Evolutionary conservation across 2,113 vertebrate genomes (phyloP).

Genomic region (Rhineura floridana): DNA sequence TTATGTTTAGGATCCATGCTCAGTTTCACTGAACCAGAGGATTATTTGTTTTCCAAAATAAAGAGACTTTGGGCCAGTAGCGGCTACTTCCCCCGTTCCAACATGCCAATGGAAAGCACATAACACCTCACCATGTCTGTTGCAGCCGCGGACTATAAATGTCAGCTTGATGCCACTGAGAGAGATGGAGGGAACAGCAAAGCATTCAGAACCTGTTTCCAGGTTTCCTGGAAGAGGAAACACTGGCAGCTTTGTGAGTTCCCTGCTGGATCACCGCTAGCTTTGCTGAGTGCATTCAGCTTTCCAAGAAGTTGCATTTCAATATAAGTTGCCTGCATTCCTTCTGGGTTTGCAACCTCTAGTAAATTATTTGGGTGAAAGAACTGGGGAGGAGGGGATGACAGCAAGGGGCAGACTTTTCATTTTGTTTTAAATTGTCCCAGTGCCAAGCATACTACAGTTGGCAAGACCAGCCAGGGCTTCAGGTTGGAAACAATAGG

Average conservation of each 20-base stretch:
- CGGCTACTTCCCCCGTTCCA: neutral
- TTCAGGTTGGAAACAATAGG: neutral
- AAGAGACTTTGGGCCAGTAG: neutral
- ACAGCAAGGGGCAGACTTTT: neutral
- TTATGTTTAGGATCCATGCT: neutral
- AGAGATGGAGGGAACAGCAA: slow-evolving; percentile 41
- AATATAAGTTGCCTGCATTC: slow-evolving; percentile 12
- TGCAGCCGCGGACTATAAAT: neutral
- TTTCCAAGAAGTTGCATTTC: slow-evolving; percentile 54
- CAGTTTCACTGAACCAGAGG: neutral
- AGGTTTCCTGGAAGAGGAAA: slow-evolving; percentile 47
- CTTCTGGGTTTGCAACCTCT: slow-evolving; percentile 25
- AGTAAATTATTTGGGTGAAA: neutral
- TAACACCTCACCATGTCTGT: neutral
- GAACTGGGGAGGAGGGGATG: neutral
- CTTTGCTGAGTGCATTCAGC: slow-evolving; percentile 21
- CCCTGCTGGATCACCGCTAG: neutral
- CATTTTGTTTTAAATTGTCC: neutral
- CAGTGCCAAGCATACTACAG: neutral
- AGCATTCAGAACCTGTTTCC: slow-evolving; percentile 42
- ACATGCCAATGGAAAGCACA: neutral
- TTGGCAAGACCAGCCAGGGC: neutral
- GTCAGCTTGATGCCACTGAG: slow-evolving; percentile 17
- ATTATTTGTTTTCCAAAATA: neutral
- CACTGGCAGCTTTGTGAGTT: slow-evolving; percentile 33